Conservation (phyloP, 92 coral and sea anemone species). For the Siderastrea siderea region DNA sequence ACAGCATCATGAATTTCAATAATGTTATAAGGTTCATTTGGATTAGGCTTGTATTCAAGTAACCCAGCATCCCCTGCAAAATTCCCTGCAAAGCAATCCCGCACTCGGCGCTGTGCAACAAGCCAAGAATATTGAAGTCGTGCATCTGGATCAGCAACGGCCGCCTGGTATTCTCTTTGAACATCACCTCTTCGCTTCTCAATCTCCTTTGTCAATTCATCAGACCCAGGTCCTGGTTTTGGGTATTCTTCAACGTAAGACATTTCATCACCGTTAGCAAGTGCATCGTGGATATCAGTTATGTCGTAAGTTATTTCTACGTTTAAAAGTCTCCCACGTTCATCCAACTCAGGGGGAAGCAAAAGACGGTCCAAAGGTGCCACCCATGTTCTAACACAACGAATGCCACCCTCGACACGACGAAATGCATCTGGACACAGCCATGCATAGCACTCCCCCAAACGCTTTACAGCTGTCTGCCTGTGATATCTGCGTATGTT, state of each 20-base stretch:
- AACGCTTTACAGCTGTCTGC: background rate
- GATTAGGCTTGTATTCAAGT: no score
- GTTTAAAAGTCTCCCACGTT: background rate
- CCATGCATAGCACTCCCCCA: background rate
- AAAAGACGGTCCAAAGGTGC: background rate
- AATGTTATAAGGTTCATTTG: background rate
- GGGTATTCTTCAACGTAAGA: conserved; percentile 4
- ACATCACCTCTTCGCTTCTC: background rate
- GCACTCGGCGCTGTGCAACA: conserved; percentile 32
- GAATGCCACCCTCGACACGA: no score
- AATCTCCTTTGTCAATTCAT: background rate
- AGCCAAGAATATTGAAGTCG: conserved; percentile 3
- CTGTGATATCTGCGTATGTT: background rate
- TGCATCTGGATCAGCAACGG: background rate
- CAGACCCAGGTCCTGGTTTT: background rate
- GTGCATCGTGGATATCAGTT: background rate
- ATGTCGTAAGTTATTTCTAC: background rate
- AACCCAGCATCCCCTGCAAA: background rate
- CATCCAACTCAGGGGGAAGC: background rate
- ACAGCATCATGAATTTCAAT: background rate
- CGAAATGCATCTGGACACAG: background rate
- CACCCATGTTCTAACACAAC: background rate
- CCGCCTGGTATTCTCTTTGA: background rate
- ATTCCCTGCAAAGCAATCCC: conserved; percentile 29
- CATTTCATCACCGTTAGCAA: background rate